Evolutionary conservation across 1,140 invertebrate genomes (phyloP).

Genomic region (Procambarus clarkii): DNA sequence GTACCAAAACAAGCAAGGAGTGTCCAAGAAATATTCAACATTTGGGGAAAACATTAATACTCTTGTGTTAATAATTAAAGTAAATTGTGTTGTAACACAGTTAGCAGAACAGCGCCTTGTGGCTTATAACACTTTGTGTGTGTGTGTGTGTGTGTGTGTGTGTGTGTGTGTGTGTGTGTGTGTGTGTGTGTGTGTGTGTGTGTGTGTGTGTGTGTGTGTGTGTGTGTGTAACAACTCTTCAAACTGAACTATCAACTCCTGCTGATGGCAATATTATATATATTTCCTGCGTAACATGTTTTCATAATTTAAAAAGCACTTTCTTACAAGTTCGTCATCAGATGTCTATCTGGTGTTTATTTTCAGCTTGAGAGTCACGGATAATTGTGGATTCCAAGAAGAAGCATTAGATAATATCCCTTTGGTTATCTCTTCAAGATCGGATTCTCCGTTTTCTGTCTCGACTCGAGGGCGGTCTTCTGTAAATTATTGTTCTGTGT

Average conservation of each 20-base stretch:
- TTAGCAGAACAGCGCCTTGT: not conserved
- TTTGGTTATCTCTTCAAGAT: not conserved
- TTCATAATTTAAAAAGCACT: no score
- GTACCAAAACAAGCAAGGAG: no score
- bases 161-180: not conserved
- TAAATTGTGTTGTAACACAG: not conserved
- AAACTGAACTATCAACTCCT: no score
- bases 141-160: not conserved
- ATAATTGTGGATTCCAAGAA: not conserved
- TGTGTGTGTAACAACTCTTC: no score
- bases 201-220: no score
- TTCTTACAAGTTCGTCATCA: not conserved
- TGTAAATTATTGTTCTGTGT: not conserved
- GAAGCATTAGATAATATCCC: not conserved
- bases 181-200: not conserved
- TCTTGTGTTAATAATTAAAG: not conserved
- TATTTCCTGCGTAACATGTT: no score
- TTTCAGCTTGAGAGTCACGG: not conserved
- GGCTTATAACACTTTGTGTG: not conserved
- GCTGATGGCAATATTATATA: no score
- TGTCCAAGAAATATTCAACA: not conserved
- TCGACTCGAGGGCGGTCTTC: not conserved
- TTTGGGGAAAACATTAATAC: not conserved
- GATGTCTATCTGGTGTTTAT: not conserved
- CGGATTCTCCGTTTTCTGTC: slow-evolving; percentile 7